Conservation (phyloP, 2,113 vertebrate genomes). For the Ondatra zibethicus region DNA sequence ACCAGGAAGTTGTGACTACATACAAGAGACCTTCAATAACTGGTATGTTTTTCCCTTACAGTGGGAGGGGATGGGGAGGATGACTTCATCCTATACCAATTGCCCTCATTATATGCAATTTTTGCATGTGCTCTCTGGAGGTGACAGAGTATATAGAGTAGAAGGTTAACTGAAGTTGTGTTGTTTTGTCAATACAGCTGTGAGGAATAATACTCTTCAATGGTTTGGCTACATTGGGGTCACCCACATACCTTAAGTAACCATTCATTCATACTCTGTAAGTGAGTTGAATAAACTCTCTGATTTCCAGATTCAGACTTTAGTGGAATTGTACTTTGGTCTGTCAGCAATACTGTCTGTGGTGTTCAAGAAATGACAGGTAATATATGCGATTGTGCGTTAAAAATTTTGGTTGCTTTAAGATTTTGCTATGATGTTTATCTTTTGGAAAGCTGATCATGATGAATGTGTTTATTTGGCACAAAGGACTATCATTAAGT, state of each 20-base stretch:
- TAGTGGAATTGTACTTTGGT: neutral
- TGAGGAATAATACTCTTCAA: neutral
- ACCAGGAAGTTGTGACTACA: neutral
- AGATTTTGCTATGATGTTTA: neutral
- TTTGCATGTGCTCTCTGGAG: neutral
- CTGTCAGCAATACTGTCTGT: neutral
- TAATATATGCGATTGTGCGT: neutral
- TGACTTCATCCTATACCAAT: neutral
- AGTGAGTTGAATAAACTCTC: neutral
- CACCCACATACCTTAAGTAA: neutral
- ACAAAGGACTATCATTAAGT: neutral
- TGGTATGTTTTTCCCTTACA: neutral
- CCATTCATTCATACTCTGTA: neutral
- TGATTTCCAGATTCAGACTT: neutral
- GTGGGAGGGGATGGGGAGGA: too few relatives aligned
- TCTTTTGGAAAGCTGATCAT: neutral
- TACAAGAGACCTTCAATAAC: neutral
- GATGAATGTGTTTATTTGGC: neutral
- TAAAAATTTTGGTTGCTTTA: neutral
- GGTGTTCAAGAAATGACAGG: neutral
- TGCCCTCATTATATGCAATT: neutral
- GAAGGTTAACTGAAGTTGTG: neutral
- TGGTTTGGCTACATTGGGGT: neutral
- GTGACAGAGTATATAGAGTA: neutral
- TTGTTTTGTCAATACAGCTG: neutral